Evolutionary conservation across 2,113 vertebrate genomes (phyloP).

Genomic region (Salvator merianae): DNA sequence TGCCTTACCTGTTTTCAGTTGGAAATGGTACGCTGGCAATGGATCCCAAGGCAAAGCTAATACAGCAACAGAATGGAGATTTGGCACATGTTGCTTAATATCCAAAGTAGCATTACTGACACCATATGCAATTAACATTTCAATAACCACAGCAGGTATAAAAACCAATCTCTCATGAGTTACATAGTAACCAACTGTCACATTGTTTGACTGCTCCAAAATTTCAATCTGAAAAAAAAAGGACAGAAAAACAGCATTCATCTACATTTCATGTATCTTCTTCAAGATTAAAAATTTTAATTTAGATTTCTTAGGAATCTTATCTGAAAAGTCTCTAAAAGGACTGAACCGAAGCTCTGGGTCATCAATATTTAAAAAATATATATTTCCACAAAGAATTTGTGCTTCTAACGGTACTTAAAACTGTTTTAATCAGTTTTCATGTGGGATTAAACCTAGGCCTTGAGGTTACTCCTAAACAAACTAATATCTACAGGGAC

Average conservation of each 20-base stretch:
- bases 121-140: slow-evolving; percentile 83
- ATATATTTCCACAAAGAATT: background rate
- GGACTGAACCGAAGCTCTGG: background rate
- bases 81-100: slow-evolving; percentile 86
- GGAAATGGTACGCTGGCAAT: slow-evolving; percentile 82
- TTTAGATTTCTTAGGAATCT: background rate
- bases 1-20: slow-evolving; percentile 91
- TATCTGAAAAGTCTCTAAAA: background rate
- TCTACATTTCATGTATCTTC: background rate
- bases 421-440: no score
- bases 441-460: background rate
- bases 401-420: no score
- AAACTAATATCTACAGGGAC: background rate
- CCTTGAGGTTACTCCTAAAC: background rate
- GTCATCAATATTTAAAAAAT: background rate
- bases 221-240: slow-evolving; percentile 82
- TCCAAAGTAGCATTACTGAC: slow-evolving; percentile 87
- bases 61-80: slow-evolving; percentile 85
- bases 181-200: slow-evolving; percentile 92
- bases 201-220: slow-evolving; percentile 85
- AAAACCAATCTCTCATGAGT: slow-evolving; percentile 84
- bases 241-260: background rate
- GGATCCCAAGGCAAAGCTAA: slow-evolving; percentile 85
- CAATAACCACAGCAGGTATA: slow-evolving; percentile 81
- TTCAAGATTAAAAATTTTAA: background rate